Evolutionary conservation across 1,140 invertebrate genomes (phyloP), one percentile per base, ranked within the genome.

Genomic region (Lysiphlebus fabarum): DNA sequence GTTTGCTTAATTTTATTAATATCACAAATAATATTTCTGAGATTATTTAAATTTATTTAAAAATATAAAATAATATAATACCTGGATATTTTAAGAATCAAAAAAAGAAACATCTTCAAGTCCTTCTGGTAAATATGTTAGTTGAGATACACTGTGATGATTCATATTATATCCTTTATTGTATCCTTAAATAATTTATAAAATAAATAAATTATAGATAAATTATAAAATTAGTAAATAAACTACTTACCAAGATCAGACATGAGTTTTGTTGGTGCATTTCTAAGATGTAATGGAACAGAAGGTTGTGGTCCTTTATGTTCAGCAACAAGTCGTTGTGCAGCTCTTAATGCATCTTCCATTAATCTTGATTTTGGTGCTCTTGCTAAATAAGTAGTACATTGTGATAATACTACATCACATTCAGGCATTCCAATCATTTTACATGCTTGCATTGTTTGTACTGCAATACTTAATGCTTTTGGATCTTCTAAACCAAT

Each of bases 341-440:
- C 86, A 61, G 80, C 80, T 58, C 76, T 80, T 64, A 91, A 80
- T 2, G 90, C 88, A 58, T 80, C 65, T 69, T 90, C 88, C 48
- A 87, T 85, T 66, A 90, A 83, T 44, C 81, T 76, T 10, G 88
- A 91, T 73, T 93, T 93, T 7, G 87, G 84, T 11, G 90, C 88
- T 67, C 87, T 79, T 0, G 91, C 87, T 14, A 93, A 75, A 72
- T 92, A 87, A 17, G 87, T 85, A 26, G 86, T 86, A 67, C 87
- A 89, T 69, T 93, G 89, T 5, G 88, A 87, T 10, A 94, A 73
- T 36, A 90, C 71, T 10, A 91, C 86, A 73, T 90, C 86, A 72
- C 88, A 87, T 67, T 93, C 90, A 0, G 90, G 90, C 87, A 88
- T 89, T 12, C 91, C 91, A 26, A 94, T 80, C 58, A 90, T 82